These are phyloP conservation scores for Takifugu rubripes DNA, from an alignment of 2,797 vertebrate species.

Conservation along the genomic window DNA sequence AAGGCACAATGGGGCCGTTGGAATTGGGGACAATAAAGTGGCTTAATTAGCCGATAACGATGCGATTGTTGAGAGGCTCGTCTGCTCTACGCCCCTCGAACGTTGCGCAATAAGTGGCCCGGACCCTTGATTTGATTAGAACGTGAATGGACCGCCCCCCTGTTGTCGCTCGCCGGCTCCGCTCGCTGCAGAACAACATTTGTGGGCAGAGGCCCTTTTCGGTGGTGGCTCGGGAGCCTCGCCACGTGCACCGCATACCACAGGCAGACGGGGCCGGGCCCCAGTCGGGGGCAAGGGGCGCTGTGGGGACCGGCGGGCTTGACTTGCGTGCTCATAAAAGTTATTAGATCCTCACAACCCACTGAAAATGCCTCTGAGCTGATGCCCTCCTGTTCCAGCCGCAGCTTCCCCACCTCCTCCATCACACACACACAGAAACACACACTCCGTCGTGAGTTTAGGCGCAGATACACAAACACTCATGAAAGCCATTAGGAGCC, in stretches of 20 bases:
- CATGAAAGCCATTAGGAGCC: constrained; percentile 36
- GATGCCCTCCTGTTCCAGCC: constrained; percentile 3
- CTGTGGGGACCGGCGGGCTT: constrained; percentile 10
- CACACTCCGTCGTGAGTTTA: not conserved
- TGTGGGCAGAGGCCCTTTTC: constrained; percentile 47
- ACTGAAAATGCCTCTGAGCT: not conserved
- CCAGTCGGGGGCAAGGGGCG: constrained; percentile 18
- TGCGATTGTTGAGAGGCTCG: constrained; percentile 37
- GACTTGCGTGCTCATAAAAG: constrained; percentile 21
- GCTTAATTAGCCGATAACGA: constrained; percentile 56
- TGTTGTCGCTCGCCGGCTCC: constrained; percentile 2
- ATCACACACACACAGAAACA: constrained; percentile 5
- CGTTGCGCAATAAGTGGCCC: constrained; percentile 16
- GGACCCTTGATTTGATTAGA: constrained; percentile 8
- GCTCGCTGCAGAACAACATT: constrained; percentile 31
- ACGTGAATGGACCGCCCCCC: not conserved
- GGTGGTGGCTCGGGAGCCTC: constrained; percentile 30
- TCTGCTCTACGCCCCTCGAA: not conserved
- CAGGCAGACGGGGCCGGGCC: constrained; percentile 55
- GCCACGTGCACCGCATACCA: constrained; percentile 59
- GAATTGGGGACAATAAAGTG: constrained; percentile 44
- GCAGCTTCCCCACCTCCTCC: constrained; percentile 2
- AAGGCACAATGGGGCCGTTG: constrained; percentile 43
- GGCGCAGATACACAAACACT: constrained; percentile 31
- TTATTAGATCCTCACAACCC: constrained; percentile 4